Evolutionary conservation across 2,113 vertebrate species (phyloP), one percentile per base, ranked within the genome.

Genomic region (Chaetodon auriga): DNA sequence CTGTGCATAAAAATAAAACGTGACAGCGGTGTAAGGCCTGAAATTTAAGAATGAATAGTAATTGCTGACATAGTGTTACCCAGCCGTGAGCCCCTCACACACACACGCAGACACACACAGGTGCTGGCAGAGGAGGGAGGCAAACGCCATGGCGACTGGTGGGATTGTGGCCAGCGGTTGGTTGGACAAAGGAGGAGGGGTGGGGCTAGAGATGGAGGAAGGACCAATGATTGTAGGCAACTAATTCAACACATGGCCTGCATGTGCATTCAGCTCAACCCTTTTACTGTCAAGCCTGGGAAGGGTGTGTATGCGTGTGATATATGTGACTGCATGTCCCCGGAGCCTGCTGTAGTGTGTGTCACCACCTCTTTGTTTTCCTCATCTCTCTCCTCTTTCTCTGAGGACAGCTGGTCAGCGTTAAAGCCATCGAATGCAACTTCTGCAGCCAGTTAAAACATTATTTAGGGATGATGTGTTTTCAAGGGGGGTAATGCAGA

Each of bases 131-230:
- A 69, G 73, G 69, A 82, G 81, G 83, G 82, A 88, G 57, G 89
- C 80, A 83, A 93, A 87, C 66, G 21, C 90, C 86, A 91, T 89
- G 86, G 88, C 41, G 84, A 92, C 88, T 64, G 73, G 23, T 73
- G 85, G 76, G 46, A 70, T 35, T 35, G 70, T 57, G 70, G 83
- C 80, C 82, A 63, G 83, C 15, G 60, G 69, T 81, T 91, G 88
- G 87, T 48, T 66, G 63, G 75, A 72, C 77, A 63, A 41, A 14
- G 9, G 60, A 68, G 7, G 1, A 53, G 54, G 73, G 86, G 84
- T 2, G 83, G 78, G 75, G 82, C 81, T 81, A 49, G 21, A 43
- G 75, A 49, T 57, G 46, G n/a, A 78, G 48, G 58, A 41, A 18
- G 49, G 75, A 77, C 88, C 82, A 90, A 87, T 87, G 54, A 79